Percentiles rank a stretch among this genome's conserved stretches.
Conservation (phyloP, 2,888 invertebrate species). For the Drosophila silvestris region DNA sequence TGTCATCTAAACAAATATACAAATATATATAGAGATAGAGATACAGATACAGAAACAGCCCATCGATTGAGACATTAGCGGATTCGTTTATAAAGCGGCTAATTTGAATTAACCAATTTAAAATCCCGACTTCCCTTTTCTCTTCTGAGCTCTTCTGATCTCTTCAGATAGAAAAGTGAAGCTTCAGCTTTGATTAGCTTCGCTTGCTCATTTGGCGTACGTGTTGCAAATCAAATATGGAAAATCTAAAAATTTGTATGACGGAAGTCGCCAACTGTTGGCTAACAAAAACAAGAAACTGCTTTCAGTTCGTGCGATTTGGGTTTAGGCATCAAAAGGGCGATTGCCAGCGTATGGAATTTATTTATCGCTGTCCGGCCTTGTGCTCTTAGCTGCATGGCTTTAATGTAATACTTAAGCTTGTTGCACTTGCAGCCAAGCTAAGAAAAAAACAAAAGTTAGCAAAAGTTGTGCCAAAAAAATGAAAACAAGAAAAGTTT, state of each 20-base stretch:
- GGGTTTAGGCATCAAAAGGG: slow-evolving; percentile 29
- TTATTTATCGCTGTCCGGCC: slow-evolving; percentile 31
- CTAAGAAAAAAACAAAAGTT: neutral
- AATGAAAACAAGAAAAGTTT: slow-evolving; percentile 21
- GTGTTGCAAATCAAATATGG: slow-evolving; percentile 64
- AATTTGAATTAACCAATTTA: slow-evolving; percentile 54
- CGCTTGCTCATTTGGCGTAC: slow-evolving; percentile 37
- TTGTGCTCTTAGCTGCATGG: slow-evolving; percentile 16
- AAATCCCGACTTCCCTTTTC: slow-evolving; percentile 5
- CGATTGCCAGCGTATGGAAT: slow-evolving; percentile 7
- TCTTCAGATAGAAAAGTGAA: slow-evolving; percentile 5
- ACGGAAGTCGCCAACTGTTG: slow-evolving; percentile 49
- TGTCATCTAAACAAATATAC: slow-evolving; percentile 36
- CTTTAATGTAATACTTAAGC: slow-evolving; percentile 31
- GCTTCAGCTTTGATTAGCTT: slow-evolving; percentile 4
- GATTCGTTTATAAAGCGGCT: slow-evolving; percentile 43
- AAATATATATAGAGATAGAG: neutral
- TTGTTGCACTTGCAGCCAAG: slow-evolving; percentile 27
- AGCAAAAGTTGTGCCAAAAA: slow-evolving; percentile 17
- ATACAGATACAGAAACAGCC: slow-evolving; percentile 2
- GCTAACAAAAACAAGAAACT: slow-evolving; percentile 11
- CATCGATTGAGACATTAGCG: slow-evolving; percentile 62
- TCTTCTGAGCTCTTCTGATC: neutral
- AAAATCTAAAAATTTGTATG: slow-evolving; percentile 58
- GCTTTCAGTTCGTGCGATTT: slow-evolving; percentile 32